A percentile compares a stretch with the other conserved stretches of the same genome.
Conservation (phyloP, 2,113 vertebrate genomes). For the Triplophysa dalaica region DNA sequence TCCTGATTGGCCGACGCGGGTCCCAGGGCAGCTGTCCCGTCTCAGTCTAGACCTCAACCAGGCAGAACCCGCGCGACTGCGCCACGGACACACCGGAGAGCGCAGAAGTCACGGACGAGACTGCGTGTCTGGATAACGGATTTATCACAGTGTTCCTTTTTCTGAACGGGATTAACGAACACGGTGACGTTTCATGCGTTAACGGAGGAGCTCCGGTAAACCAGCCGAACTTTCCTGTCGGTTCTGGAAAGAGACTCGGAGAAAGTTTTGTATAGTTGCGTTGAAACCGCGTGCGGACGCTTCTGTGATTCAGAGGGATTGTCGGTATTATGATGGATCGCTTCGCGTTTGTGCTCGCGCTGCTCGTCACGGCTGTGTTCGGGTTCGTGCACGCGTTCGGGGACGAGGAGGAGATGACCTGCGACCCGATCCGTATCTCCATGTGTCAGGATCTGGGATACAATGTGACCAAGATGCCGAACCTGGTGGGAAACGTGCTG, state of each 20-base stretch:
- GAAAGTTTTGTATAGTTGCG: constrained; percentile 19
- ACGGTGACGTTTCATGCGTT: neutral
- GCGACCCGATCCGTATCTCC: constrained; percentile 94
- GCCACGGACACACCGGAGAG: constrained; percentile 8
- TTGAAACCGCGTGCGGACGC: constrained; percentile 5
- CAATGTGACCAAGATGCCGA: constrained; percentile 99
- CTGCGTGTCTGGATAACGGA: neutral
- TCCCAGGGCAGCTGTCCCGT: constrained; percentile 45
- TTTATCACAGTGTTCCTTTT: neutral
- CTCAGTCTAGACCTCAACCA: constrained; percentile 49
- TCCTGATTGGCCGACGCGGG: constrained; percentile 50
- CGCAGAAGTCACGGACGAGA: neutral
- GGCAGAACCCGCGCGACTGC: constrained; percentile 42
- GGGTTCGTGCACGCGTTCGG: constrained; percentile 75
- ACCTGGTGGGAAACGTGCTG: constrained; percentile 93
- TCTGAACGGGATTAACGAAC: neutral
- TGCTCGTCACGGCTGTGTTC: constrained; percentile 50
- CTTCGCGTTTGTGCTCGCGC: constrained; percentile 56
- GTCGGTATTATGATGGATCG: constrained; percentile 43
- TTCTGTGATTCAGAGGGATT: constrained; percentile 5
- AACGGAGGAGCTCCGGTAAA: neutral
- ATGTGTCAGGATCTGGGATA: constrained; percentile 98
- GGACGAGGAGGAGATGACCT: constrained; percentile 92
- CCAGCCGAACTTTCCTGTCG: neutral
- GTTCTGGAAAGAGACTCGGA: neutral